Evolutionary conservation across 2,113 vertebrate species (phyloP), one percentile per base, ranked within the genome.

Genomic region (Ctenomys sociabilis): DNA sequence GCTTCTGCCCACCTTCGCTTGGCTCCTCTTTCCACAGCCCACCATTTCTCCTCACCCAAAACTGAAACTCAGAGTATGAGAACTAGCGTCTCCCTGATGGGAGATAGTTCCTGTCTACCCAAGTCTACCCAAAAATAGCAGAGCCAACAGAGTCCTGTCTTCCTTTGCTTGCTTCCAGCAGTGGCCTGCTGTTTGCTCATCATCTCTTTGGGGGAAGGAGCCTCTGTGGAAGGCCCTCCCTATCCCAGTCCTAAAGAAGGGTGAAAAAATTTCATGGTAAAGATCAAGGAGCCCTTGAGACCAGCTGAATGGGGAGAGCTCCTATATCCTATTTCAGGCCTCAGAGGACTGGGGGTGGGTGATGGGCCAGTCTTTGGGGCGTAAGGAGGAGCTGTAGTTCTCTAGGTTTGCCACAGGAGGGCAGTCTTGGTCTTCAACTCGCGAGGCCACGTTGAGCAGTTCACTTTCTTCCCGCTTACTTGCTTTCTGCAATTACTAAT

Each of bases 331-430:
- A 11, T 78, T 68, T 82, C 5, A 30, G 26, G 77, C 37, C 64
- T 70, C 49, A 5, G 14, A 32, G 21, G 16, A 1, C 26, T 66
- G 22, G 19, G 16, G 52, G 35, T 9, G 9, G 32, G 11, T 4
- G 16, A 19, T 3, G 7, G 22, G 22, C 11, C 5, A 3, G 1
- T 87, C 75, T 94, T 64, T 86, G 26, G 10, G 35, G 30, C 22
- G 3, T 14, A 8, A 0, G 13, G 8, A 57, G 45, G 64, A 94
- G 80, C 70, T 16, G 95, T 72, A 83, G 78, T 96, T 96, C 89
- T 86, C 64, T 6, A 22, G 21, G 1, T 13, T 95, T 84, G 80
- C 96, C 97, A 96, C 94, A 85, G 49, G 73, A 93, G 17, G 91
- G 95, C 95, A 95, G 73, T 81, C 78, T 70, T 28, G 7, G 63